Conservation (phyloP, 2,797 vertebrate genomes). For the Monodelphis domestica region DNA sequence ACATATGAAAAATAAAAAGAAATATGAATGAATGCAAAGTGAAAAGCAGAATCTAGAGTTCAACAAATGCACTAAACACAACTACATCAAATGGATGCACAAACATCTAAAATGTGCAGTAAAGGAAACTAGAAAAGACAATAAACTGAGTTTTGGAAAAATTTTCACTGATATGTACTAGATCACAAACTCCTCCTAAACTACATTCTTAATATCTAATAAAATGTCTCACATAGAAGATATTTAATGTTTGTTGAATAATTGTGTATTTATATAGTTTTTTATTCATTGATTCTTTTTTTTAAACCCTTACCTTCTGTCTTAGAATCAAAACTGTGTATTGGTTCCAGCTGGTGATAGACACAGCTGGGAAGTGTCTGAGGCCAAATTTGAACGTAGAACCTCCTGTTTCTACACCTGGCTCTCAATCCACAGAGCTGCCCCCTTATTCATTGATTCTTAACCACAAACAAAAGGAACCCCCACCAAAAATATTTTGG, state of each 20-base stretch:
- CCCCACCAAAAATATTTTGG: not conserved
- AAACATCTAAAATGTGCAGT: not conserved
- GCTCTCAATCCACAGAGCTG: too few species aligned
- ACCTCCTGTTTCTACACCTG: too few species aligned
- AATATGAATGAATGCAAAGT: not conserved
- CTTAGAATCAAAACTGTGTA: too few species aligned
- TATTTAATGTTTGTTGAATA: not conserved
- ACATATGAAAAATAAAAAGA: not conserved
- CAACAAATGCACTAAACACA: not conserved
- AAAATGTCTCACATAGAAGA: not conserved
- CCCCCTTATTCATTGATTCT: not conserved
- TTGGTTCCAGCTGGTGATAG: too few species aligned
- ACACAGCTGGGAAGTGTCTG: too few species aligned
- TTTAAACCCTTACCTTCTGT: too few species aligned
- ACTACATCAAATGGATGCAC: not conserved
- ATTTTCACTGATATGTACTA: not conserved
- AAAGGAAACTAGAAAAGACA: not conserved
- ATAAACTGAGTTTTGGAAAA: not conserved
- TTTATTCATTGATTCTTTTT: not conserved
- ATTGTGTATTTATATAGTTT: not conserved
- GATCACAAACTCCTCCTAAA: not conserved
- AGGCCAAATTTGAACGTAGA: too few species aligned
- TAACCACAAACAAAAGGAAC: not conserved
- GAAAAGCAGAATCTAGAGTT: not conserved
- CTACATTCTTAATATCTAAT: not conserved